phyloP scores from a whole-genome alignment of 2,888 invertebrate species.

The Drosophila anomelani region DNA sequence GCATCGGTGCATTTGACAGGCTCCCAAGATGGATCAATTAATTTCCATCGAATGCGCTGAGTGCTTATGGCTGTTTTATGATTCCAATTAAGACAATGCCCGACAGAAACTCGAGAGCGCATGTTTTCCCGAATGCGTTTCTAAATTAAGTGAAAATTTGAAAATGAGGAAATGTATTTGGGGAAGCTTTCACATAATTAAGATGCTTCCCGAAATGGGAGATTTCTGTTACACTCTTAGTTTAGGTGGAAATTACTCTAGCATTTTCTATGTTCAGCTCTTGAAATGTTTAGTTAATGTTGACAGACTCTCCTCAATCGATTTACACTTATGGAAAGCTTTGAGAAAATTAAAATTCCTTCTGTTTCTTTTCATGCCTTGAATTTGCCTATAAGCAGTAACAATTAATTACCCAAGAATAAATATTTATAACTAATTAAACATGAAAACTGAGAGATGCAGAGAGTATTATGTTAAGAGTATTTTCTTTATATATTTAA shows the following conservation, averaged over 20 bases:
- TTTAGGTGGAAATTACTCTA: background rate
- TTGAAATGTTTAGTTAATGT: constrained; percentile 26
- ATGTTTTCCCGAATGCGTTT: constrained; percentile 44
- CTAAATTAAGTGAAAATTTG: constrained; percentile 36
- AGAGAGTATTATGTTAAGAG: no score
- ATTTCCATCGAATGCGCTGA: constrained; percentile 68
- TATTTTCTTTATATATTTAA: no score
- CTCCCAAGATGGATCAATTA: constrained; percentile 75
- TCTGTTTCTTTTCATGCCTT: background rate
- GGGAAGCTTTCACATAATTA: constrained; percentile 11
- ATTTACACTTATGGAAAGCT: background rate
- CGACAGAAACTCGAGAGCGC: constrained; percentile 19
- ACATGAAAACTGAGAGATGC: background rate
- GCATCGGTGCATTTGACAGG: constrained; percentile 70
- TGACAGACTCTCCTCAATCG: background rate
- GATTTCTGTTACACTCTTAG: background rate
- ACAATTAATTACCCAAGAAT: background rate
- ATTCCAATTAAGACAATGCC: constrained; percentile 62
- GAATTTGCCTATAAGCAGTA: background rate
- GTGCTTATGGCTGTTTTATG: constrained; percentile 64
- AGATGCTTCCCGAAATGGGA: constrained; percentile 7
- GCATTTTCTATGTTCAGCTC: background rate
- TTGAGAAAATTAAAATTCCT: background rate
- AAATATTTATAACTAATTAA: background rate
- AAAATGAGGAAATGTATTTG: constrained; percentile 13